These are phyloP conservation scores for Luperina testacea DNA, from an alignment of 2,888 invertebrate genomes.

Conservation along the genomic window DNA sequence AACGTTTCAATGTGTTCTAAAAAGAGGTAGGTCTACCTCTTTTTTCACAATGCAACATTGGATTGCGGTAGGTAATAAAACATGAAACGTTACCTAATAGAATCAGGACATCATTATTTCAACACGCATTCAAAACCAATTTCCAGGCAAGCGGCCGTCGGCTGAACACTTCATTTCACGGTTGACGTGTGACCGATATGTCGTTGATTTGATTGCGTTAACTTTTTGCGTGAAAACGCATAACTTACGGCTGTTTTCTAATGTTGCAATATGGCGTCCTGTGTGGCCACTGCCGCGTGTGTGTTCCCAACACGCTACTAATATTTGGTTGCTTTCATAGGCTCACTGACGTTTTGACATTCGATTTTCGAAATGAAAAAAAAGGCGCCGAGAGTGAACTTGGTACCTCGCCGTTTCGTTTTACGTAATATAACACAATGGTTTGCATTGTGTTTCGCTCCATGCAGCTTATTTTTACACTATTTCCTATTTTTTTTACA, in stretches of 20 bases:
- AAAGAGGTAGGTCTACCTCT: not conserved
- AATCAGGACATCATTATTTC: constrained; percentile 61
- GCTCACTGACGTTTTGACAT: constrained; percentile 85
- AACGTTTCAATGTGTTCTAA: not conserved
- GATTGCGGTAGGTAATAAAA: constrained; percentile 45
- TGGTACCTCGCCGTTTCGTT: constrained; percentile 66
- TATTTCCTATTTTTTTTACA: constrained; percentile 80
- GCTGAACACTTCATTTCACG: constrained; percentile 84
- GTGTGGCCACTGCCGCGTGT: constrained; percentile 87
- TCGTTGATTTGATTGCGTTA: constrained; percentile 82
- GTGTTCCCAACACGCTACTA: constrained; percentile 77
- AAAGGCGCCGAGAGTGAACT: constrained; percentile 75
- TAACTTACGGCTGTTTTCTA: constrained; percentile 79
- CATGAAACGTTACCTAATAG: constrained; percentile 48
- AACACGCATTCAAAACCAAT: constrained; percentile 77
- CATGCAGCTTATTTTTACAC: constrained; percentile 76
- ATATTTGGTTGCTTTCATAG: constrained; percentile 88
- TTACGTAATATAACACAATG: constrained; percentile 77
- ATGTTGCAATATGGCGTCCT: constrained; percentile 84
- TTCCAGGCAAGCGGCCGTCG: constrained; percentile 71
- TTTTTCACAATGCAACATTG: constrained; percentile 10
- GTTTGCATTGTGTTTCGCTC: constrained; percentile 74
- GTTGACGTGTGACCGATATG: constrained; percentile 80
- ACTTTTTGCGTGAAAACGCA: constrained; percentile 80
- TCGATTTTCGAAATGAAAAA: constrained; percentile 76